A percentile compares a stretch with the other conserved stretches of the same genome.
These are phyloP conservation scores for Melanotaenia nigrans DNA, from an alignment of 2,797 vertebrate species.

Conservation along the genomic window DNA sequence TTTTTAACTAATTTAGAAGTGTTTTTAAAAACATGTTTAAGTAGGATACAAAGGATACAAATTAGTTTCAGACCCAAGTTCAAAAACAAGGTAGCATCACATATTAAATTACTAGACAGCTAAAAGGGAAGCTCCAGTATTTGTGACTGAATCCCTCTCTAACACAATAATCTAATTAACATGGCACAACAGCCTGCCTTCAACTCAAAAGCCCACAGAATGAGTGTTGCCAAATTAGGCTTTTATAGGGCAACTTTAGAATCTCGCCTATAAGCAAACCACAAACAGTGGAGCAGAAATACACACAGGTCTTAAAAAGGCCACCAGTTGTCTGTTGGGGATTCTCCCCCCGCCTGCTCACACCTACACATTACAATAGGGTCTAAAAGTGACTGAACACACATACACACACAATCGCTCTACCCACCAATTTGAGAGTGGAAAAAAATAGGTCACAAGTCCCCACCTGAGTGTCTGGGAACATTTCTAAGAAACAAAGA, in stretches of 20 bases:
- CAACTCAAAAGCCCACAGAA: slow-evolving; percentile 13
- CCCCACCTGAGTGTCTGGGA: slow-evolving; percentile 67
- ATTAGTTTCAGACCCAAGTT: slow-evolving; percentile 15
- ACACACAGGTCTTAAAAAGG: slow-evolving; percentile 58
- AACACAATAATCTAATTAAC: slow-evolving; percentile 40
- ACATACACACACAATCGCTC: slow-evolving; percentile 43
- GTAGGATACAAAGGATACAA: slow-evolving; percentile 17
- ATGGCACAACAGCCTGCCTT: slow-evolving; percentile 23
- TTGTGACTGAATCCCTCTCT: slow-evolving; percentile 37
- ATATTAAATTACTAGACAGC: slow-evolving; percentile 51
- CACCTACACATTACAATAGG: slow-evolving; percentile 62
- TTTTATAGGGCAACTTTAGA: slow-evolving; percentile 54
- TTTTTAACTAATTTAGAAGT: background rate
- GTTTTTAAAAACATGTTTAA: background rate
- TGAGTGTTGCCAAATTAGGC: slow-evolving; percentile 35
- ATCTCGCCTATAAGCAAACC: slow-evolving; percentile 34
- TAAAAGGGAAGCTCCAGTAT: slow-evolving; percentile 31
- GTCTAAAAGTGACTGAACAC: slow-evolving; percentile 70
- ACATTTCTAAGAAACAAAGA: slow-evolving; percentile 69
- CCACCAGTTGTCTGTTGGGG: slow-evolving; percentile 69
- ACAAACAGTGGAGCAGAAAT: slow-evolving; percentile 43
- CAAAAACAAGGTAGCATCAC: slow-evolving; percentile 30
- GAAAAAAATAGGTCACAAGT: slow-evolving; percentile 81
- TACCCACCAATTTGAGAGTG: slow-evolving; percentile 71
- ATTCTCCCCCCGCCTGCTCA: slow-evolving; percentile 69